These are phyloP conservation scores for Callyntrura sp. DNA, from an alignment of 2,888 invertebrate species.

Conservation along the genomic window DNA sequence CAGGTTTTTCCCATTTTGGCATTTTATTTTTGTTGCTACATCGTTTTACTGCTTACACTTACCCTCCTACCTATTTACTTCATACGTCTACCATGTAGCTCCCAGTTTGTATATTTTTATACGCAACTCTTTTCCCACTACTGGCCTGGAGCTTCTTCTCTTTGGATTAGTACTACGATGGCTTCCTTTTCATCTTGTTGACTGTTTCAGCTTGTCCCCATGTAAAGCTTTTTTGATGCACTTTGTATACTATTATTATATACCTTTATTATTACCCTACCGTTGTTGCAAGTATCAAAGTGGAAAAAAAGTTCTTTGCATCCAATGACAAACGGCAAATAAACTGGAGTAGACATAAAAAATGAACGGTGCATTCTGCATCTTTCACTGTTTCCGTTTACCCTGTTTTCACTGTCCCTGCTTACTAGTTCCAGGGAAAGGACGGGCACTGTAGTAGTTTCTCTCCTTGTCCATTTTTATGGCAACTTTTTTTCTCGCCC, in stretches of 20 bases:
- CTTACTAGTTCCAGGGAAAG: background rate
- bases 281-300: constrained; percentile 46
- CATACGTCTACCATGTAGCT: too few relatives aligned
- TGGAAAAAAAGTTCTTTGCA: constrained; percentile 17
- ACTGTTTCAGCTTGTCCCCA: constrained; percentile 20
- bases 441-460: constrained; percentile 8
- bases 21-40: background rate
- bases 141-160: constrained; percentile 33
- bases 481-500: background rate
- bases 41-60: background rate
- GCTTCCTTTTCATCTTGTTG: constrained; percentile 5
- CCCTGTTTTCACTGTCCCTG: background rate
- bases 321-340: too few relatives aligned
- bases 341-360: constrained; percentile 23
- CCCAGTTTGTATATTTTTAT: too few relatives aligned
- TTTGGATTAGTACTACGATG: background rate
- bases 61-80: constrained; percentile 24
- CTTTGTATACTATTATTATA: background rate
- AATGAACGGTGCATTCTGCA: background rate
- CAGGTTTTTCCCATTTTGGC: constrained; percentile 4
- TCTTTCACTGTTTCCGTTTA: constrained; percentile 27
- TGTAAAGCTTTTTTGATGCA: background rate
- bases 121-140: background rate
- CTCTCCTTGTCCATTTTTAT: background rate
- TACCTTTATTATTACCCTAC: background rate